phyloP scores from a whole-genome alignment of 2,113 vertebrate species.

The Zapornia atra region DNA sequence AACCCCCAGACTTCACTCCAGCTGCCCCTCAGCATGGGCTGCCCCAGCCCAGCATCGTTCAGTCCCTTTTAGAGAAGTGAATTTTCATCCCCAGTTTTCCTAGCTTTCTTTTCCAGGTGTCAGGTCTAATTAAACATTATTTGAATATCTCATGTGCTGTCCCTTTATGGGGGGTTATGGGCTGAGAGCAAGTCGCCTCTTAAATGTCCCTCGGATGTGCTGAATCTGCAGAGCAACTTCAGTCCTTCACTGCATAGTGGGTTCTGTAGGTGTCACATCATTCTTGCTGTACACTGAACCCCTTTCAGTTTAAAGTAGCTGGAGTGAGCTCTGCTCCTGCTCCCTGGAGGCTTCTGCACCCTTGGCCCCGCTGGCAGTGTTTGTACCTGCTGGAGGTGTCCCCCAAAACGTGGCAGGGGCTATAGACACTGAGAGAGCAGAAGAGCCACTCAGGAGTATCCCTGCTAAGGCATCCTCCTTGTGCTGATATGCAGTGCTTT shows the following conservation, averaged over 20 bases:
- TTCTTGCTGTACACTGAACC: background rate
- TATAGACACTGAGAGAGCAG: accelerated
- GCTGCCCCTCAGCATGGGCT: background rate
- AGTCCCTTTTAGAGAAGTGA: background rate
- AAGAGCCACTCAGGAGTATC: background rate
- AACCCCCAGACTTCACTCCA: background rate
- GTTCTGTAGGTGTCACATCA: background rate
- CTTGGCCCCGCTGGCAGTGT: background rate
- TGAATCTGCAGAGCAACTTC: background rate
- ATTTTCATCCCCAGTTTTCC: background rate
- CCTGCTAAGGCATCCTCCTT: background rate
- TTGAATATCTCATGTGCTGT: background rate
- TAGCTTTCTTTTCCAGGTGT: background rate
- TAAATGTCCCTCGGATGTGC: background rate
- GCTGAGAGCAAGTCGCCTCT: background rate
- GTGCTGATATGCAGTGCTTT: background rate
- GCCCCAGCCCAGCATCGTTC: background rate
- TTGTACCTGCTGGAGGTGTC: background rate
- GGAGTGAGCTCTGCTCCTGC: background rate
- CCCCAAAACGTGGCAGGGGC: accelerated
- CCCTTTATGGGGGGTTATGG: background rate
- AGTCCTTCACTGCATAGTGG: background rate
- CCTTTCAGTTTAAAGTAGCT: background rate
- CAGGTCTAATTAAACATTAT: background rate
- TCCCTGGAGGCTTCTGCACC: background rate